These are phyloP conservation scores for Phalera bucephala DNA, from an alignment of 2,888 invertebrate genomes.

Conservation along the genomic window DNA sequence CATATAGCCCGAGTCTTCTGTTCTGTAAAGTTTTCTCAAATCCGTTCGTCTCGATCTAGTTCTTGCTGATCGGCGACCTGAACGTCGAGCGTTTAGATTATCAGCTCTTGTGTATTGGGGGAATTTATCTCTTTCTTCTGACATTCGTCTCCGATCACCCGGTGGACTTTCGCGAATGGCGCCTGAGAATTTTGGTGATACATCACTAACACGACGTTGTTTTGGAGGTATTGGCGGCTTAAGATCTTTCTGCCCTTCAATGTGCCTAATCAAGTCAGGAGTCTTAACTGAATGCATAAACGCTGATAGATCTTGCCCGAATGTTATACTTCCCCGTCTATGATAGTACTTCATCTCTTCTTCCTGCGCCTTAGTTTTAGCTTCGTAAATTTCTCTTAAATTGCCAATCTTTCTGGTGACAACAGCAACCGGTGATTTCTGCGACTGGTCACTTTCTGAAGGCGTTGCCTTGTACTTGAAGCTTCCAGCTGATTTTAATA, in stretches of 20 bases:
- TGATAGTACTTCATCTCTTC: constrained; percentile 55
- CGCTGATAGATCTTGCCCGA: constrained; percentile 55
- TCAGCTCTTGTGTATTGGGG: constrained; percentile 57
- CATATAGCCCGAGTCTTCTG: constrained; percentile 92
- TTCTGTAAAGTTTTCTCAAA: constrained; percentile 65
- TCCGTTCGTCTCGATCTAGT: constrained; percentile 69
- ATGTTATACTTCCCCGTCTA: constrained; percentile 65
- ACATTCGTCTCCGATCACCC: constrained; percentile 54
- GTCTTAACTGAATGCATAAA: constrained; percentile 56
- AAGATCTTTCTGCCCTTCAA: constrained; percentile 52
- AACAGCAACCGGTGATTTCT: constrained; percentile 53
- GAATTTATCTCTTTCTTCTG: constrained; percentile 68
- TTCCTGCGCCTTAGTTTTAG: constrained; percentile 79
- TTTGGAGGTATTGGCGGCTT: constrained; percentile 75
- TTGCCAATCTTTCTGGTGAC: constrained; percentile 86
- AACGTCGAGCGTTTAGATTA: constrained; percentile 60
- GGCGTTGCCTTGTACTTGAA: constrained; percentile 83
- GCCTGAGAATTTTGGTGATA: constrained; percentile 48
- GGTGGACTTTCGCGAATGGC: constrained; percentile 56
- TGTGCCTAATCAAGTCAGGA: constrained; percentile 61
- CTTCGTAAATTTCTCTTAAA: constrained; percentile 91
- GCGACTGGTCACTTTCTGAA: constrained; percentile 46
- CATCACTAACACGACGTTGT: constrained; percentile 53
- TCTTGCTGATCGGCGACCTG: constrained; percentile 65
- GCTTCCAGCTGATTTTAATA: constrained; percentile 88